Conservation (phyloP, 2,888 invertebrate genomes). For the Drosophila pseudotalamancana region DNA sequence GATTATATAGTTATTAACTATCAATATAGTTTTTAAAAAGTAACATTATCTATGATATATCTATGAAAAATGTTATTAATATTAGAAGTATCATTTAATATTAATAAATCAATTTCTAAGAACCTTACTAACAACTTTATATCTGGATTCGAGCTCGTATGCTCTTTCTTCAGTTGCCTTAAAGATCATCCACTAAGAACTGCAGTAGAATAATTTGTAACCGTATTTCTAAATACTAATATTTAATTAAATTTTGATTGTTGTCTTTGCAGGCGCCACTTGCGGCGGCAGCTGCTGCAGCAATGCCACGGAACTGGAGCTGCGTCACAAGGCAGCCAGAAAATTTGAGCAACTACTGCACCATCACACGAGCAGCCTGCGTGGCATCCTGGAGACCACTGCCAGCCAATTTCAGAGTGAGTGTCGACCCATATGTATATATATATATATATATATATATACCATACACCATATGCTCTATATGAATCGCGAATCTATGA, state of each 20-base stretch:
- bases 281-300: constrained; percentile 84
- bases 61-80: no score
- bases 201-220: no score
- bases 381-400: constrained; percentile 90
- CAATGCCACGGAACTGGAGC: constrained; percentile 82
- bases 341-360: constrained; percentile 89
- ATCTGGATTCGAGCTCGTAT: no score
- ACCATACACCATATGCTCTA: not conserved
- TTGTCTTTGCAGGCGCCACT: constrained; percentile 78
- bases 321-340: constrained; percentile 81
- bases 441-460: not conserved
- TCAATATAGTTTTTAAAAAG: no score
- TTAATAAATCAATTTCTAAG: no score
- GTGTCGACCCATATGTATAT: constrained; percentile 66
- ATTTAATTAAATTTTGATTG: not conserved
- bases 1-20: no score
- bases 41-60: no score
- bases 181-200: no score
- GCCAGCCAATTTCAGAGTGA: constrained; percentile 91
- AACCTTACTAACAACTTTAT: no score
- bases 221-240: not conserved
- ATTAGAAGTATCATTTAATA: no score
- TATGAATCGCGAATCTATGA: constrained; percentile 31
- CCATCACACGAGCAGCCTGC: constrained; percentile 89
- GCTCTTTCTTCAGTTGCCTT: no score